Percentiles rank a stretch among this genome's conserved stretches.
phyloP scores from a whole-genome alignment of 2,888 invertebrate species.

The Lathronympha strigana region DNA sequence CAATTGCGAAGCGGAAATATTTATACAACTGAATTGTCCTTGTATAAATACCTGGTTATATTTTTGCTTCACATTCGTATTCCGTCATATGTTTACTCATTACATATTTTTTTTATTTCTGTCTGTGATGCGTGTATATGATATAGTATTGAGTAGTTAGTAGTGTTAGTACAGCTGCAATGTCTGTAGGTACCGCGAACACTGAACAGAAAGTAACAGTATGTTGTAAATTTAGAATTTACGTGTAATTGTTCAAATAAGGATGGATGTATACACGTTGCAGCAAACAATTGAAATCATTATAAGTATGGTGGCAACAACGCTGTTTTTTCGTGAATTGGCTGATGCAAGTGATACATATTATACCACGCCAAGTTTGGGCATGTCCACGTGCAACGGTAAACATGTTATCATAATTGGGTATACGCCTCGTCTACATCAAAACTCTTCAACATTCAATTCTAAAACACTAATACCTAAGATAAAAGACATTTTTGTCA shows the following conservation, averaged over 20 bases:
- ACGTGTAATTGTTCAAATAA: constrained; percentile 29
- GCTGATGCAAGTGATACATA: constrained; percentile 7
- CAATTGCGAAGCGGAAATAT: constrained; percentile 33
- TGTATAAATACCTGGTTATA: constrained; percentile 24
- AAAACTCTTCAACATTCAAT: no score
- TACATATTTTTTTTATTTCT: constrained; percentile 44
- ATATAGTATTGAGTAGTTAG: constrained; percentile 37
- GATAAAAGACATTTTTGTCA: no score
- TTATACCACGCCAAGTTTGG: neutral
- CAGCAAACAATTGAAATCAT: constrained; percentile 10
- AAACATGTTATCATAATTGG: no score
- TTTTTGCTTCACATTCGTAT: constrained; percentile 33
- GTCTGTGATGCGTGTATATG: constrained; percentile 41
- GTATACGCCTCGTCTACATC: no score
- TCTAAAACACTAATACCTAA: no score
- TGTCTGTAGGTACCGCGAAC: constrained; percentile 9
- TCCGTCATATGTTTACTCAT: constrained; percentile 38
- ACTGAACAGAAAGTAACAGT: constrained; percentile 26
- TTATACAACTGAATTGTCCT: constrained; percentile 35
- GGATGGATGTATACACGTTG: neutral
- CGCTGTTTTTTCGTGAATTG: neutral
- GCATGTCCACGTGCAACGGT: neutral
- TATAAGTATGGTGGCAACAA: neutral
- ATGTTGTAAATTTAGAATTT: constrained; percentile 35
- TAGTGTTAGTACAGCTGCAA: constrained; percentile 47